These are phyloP conservation scores for Austrolebias charrua DNA, from an alignment of 2,797 vertebrate genomes.

Conservation along the genomic window DNA sequence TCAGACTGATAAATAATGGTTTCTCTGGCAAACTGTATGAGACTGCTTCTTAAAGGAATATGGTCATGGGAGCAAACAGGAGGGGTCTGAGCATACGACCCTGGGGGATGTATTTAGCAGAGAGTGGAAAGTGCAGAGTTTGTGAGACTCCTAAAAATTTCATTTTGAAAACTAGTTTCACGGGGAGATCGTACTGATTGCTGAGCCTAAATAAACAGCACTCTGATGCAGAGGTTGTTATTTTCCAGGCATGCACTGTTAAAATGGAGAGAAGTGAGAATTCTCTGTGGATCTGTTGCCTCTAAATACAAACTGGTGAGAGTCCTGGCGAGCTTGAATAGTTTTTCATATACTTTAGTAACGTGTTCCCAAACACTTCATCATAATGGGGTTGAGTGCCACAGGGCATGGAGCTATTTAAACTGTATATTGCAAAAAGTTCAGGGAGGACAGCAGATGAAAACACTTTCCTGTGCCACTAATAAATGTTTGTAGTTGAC, in stretches of 20 bases:
- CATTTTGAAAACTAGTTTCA: neutral
- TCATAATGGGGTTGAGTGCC: neutral
- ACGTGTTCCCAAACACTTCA: neutral
- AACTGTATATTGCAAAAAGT: neutral
- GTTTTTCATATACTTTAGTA: conserved; percentile 1
- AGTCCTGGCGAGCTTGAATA: neutral
- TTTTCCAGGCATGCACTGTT: neutral
- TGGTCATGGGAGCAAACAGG: neutral
- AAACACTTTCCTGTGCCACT: neutral
- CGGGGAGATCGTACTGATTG: neutral
- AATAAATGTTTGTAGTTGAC: neutral
- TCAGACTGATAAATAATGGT: neutral
- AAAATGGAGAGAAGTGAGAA: neutral
- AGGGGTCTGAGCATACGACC: neutral
- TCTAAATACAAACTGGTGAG: neutral
- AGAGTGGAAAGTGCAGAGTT: too few relatives aligned
- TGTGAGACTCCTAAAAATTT: neutral
- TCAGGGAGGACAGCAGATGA: neutral
- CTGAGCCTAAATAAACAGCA: neutral
- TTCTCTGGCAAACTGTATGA: neutral
- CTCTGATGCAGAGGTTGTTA: neutral
- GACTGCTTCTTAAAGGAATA: too few relatives aligned
- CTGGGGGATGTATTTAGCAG: neutral
- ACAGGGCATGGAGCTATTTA: neutral
- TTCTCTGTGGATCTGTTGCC: neutral